A percentile compares a stretch with the other conserved stretches of the same genome.
Evolutionary conservation across 2,888 invertebrate genomes (phyloP).

Genomic region (Brenthis hecate): DNA sequence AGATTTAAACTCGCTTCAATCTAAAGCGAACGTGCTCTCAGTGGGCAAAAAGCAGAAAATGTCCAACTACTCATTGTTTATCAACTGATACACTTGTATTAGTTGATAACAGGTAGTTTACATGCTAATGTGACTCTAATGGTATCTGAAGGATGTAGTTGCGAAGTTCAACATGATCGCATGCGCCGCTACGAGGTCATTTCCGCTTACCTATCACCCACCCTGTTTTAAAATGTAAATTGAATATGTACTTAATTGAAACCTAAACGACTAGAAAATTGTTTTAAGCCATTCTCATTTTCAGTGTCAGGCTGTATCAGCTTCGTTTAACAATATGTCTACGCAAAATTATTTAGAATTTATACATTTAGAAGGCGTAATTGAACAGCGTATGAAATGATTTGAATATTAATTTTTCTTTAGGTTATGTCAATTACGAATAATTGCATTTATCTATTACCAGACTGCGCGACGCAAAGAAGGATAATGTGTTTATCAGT

Average conservation of each 20-base stretch:
- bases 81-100: conserved; percentile 8
- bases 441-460: no score
- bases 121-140: conserved; percentile 24
- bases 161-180: conserved; percentile 33
- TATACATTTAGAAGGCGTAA: no score
- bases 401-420: no score
- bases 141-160: conserved; percentile 24
- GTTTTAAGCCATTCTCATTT: conserved; percentile 26
- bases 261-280: conserved; percentile 37
- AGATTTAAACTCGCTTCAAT: no score
- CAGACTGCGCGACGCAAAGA: no score
- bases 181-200: conserved; percentile 35
- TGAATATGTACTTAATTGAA: conserved; percentile 37
- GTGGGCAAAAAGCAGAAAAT: no score
- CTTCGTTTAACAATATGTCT: not conserved
- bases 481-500: no score
- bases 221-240: conserved; percentile 40
- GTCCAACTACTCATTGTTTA: conserved; percentile 16
- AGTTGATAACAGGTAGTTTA: conserved; percentile 16
- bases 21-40: no score
- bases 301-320: conserved; percentile 18
- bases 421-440: not conserved
- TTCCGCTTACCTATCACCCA: conserved; percentile 38
- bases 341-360: not conserved
- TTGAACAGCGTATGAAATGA: no score